Percentiles rank a stretch among this genome's conserved stretches.
Evolutionary conservation across 2,113 vertebrate species (phyloP).

Genomic region (Passer montanus): DNA sequence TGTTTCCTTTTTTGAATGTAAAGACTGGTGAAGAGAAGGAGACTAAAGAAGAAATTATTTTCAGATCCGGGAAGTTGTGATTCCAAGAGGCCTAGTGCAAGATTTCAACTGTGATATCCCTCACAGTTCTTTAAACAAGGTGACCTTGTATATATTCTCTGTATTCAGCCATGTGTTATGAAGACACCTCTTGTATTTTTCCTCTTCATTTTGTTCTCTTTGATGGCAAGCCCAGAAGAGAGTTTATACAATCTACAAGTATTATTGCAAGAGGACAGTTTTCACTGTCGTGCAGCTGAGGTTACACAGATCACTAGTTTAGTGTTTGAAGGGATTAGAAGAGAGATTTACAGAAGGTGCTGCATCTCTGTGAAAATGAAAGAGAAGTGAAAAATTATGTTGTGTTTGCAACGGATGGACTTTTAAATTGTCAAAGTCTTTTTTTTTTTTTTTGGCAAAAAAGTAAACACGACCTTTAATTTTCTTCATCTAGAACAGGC

Average conservation of each 20-base stretch:
- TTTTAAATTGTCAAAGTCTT: neutral
- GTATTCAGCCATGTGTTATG: neutral
- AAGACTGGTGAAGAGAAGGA: neutral
- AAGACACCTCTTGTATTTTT: neutral
- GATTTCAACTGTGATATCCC: neutral
- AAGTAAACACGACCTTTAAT: conserved; percentile 17
- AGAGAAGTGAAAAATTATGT: neutral
- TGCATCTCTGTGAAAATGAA: neutral
- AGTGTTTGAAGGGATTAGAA: conserved; percentile 13
- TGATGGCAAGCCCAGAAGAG: conserved; percentile 21
- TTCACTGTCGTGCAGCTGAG: neutral
- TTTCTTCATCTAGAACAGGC: conserved; percentile 13
- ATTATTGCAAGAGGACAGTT: neutral
- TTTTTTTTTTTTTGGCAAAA: neutral
- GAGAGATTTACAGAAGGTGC: conserved; percentile 7
- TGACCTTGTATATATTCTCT: neutral
- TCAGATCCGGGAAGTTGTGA: neutral
- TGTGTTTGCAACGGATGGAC: neutral
- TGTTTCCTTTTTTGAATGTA: neutral
- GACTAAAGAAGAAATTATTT: neutral
- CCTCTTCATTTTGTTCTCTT: conserved; percentile 10
- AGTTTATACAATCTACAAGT: conserved; percentile 7
- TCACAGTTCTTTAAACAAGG: conserved; percentile 10
- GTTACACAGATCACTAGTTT: neutral
- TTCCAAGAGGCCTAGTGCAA: neutral